A percentile compares a stretch with the other conserved stretches of the same genome.
phyloP scores from a whole-genome alignment of 64 coral and sea anemone genomes.

The Montipora foliosa region DNA sequence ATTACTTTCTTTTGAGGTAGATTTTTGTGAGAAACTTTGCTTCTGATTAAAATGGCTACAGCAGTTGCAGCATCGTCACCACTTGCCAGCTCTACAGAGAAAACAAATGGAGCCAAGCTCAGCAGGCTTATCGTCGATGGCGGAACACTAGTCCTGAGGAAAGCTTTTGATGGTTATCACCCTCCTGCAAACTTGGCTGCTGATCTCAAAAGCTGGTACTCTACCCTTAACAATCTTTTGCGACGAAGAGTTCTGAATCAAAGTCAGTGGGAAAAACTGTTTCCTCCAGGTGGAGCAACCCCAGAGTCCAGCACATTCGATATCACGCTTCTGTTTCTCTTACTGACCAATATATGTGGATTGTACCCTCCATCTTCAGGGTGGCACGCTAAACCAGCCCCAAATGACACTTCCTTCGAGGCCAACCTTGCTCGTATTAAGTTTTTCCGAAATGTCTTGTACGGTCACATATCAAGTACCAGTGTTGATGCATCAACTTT shows the following conservation, averaged over 20 bases:
- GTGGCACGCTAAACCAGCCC: background rate
- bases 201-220: background rate
- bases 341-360: constrained; percentile 4
- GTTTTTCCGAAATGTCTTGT: constrained; percentile 15
- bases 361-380: background rate
- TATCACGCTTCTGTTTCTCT: constrained; percentile 12
- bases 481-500: background rate
- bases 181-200: background rate
- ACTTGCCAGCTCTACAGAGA: constrained; percentile 20
- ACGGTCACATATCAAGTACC: constrained; percentile 18
- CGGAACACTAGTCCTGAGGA: constrained; percentile 44
- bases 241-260: background rate
- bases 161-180: constrained; percentile 20
- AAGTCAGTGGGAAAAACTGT: constrained; percentile 4
- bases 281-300: background rate
- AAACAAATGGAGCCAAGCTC: constrained; percentile 48
- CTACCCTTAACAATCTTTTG: background rate
- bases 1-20: no score
- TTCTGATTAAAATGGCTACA: no score
- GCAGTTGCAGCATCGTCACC: no score
- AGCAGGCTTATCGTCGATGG: constrained; percentile 43
- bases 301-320: constrained; percentile 37
- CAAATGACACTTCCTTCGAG: background rate
- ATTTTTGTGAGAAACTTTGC: no score
- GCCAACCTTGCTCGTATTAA: constrained; percentile 36